These are phyloP conservation scores for Thaumetopoea pityocampa DNA, from an alignment of 1,140 invertebrate species.

Conservation along the genomic window DNA sequence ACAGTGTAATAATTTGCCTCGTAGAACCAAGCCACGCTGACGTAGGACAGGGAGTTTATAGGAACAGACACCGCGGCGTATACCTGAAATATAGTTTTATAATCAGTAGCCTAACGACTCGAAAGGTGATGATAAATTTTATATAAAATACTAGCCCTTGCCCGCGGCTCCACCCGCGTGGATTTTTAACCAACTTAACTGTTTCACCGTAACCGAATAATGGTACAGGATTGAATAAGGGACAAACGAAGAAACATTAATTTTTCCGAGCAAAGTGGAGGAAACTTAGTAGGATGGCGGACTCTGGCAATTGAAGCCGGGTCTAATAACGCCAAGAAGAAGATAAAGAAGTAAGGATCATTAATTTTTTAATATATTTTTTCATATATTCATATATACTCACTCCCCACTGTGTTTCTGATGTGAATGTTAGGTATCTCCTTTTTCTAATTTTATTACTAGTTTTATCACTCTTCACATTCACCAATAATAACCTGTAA, in stretches of 20 bases:
- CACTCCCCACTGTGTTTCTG: slow-evolving; percentile 64
- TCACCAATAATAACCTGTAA: slow-evolving; percentile 23
- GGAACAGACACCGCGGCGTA: slow-evolving; percentile 63
- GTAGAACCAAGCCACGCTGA: slow-evolving; percentile 67
- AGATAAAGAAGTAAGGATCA: no score
- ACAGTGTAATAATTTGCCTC: slow-evolving; percentile 70
- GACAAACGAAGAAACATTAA: no score
- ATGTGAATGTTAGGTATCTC: slow-evolving; percentile 62
- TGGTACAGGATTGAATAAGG: no score
- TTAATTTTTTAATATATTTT: background rate
- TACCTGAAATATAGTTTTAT: slow-evolving; percentile 35
- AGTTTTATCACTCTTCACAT: slow-evolving; percentile 5
- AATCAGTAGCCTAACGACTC: background rate
- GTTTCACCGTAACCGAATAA: no score
- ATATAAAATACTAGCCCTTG: background rate
- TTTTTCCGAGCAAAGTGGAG: no score
- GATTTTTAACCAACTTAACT: no score
- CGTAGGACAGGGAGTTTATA: slow-evolving; percentile 38
- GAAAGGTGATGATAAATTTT: background rate
- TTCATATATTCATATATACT: slow-evolving; percentile 26
- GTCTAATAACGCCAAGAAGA: no score
- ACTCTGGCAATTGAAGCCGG: no score
- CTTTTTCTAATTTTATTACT: slow-evolving; percentile 30
- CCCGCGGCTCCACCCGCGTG: no score
- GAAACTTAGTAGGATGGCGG: no score